phyloP scores from a whole-genome alignment of 2,113 vertebrate genomes.

The Pituophis catenifer region DNA sequence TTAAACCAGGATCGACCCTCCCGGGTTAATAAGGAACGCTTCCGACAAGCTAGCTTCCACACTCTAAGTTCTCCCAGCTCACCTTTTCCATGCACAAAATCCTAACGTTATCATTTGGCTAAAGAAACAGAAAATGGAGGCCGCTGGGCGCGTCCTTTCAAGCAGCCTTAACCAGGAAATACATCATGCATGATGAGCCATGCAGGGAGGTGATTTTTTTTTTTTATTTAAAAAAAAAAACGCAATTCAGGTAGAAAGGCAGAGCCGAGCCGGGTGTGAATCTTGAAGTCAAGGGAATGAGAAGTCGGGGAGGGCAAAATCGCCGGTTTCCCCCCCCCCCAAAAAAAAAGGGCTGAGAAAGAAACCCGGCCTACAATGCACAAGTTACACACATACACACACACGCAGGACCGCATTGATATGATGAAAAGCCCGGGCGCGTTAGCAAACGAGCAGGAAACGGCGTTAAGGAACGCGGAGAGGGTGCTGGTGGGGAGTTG shows the following conservation, averaged over 20 bases:
- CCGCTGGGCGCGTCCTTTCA: conserved; percentile 11
- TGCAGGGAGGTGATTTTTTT: neutral
- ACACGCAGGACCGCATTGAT: too few species aligned
- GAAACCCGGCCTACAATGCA: neutral
- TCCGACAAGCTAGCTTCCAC: neutral
- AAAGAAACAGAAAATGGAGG: neutral
- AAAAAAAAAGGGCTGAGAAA: neutral
- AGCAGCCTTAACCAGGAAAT: conserved; percentile 16
- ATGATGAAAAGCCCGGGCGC: accelerated
- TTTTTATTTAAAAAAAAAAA: too few species aligned
- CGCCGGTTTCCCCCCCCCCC: too few species aligned
- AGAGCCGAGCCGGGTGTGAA: neutral
- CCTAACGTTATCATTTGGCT: neutral
- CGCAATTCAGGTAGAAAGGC: neutral
- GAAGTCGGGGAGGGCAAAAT: too few species aligned
- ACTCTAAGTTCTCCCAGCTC: neutral
- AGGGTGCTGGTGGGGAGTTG: too few species aligned
- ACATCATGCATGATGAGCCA: neutral
- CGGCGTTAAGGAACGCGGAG: neutral
- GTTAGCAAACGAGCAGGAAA: neutral
- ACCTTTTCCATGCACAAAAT: too few species aligned
- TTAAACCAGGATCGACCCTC: neutral
- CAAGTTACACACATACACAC: neutral
- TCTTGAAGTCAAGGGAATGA: neutral
- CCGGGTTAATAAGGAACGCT: neutral